These are phyloP conservation scores for Tinamus major DNA, from an alignment of 2,797 vertebrate genomes.

Conservation along the genomic window DNA sequence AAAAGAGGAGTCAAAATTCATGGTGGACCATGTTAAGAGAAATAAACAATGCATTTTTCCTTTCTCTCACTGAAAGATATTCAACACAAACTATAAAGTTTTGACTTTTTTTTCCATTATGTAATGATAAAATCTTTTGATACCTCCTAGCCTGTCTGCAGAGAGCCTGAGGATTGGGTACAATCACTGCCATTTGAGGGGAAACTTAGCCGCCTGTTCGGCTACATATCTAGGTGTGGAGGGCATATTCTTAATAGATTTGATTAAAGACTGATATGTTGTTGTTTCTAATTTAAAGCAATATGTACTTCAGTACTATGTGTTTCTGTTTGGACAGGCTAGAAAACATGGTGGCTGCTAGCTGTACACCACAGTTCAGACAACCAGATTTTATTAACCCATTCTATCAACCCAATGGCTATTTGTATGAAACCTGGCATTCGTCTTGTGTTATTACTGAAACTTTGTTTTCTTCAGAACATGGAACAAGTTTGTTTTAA, in stretches of 20 bases:
- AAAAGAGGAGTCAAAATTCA: neutral
- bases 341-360: neutral
- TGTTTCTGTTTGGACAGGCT: neutral
- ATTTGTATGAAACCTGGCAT: neutral
- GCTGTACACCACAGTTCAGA: neutral
- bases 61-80: neutral
- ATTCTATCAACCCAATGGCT: neutral
- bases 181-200: neutral
- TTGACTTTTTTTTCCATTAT: fast-evolving
- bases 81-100: neutral
- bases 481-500: neutral
- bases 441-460: neutral
- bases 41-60: neutral
- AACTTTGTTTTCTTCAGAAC: neutral
- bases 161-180: neutral
- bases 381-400: neutral
- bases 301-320: neutral
- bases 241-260: neutral
- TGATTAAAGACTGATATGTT: neutral
- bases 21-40: neutral
- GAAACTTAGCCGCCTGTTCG: neutral
- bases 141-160: neutral
- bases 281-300: neutral
- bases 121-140: neutral
- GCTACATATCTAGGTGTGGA: neutral